Conservation (phyloP, 2,888 invertebrate genomes). For the Hemistola chrysoprasaria region DNA sequence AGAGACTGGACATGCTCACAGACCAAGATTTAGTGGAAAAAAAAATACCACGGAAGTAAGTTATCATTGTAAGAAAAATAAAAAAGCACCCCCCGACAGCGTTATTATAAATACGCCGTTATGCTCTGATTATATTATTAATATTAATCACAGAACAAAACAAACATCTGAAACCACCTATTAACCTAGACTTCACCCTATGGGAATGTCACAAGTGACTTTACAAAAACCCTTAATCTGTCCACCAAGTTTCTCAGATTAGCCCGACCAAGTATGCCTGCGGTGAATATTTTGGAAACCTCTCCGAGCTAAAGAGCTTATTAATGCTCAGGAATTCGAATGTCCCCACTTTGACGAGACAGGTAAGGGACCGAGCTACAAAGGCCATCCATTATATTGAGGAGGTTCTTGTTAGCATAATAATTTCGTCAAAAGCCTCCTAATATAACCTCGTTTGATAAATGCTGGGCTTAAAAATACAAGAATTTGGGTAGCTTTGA, state of each 20-base stretch:
- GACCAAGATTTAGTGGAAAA: no score
- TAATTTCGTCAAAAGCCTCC: conserved; percentile 47
- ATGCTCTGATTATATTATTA: no score
- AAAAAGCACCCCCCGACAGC: no score
- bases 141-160: no score
- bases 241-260: conserved; percentile 38
- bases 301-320: conserved; percentile 55
- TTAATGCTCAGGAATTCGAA: conserved; percentile 62
- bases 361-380: conserved; percentile 51
- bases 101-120: no score
- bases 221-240: conserved; percentile 20
- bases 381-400: conserved; percentile 61
- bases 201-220: no score
- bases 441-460: conserved; percentile 27
- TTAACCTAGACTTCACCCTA: no score
- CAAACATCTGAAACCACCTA: no score
- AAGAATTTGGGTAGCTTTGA: no score
- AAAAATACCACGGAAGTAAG: no score
- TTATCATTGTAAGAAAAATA: no score
- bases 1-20: no score
- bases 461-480: conserved; percentile 20
- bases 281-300: conserved; percentile 58
- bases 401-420: conserved; percentile 50
- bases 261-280: conserved; percentile 49
- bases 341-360: conserved; percentile 54